Percentiles rank a stretch among this genome's conserved stretches.
Conservation (phyloP, 2,888 invertebrate genomes). For the Tipula unca region DNA sequence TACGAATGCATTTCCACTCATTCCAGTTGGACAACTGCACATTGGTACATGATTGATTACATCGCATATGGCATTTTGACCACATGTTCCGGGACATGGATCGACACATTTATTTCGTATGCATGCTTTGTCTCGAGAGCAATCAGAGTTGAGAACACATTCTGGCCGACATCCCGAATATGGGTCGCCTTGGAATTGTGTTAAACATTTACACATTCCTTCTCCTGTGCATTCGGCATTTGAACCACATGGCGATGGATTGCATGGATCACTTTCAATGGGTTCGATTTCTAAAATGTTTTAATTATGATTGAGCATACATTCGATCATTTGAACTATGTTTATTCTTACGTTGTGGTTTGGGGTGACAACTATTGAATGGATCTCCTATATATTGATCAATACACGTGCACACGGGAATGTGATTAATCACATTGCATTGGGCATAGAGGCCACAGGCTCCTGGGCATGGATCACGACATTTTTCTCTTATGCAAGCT, state of each 20-base stretch:
- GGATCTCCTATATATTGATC: slow-evolving; percentile 55
- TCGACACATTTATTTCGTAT: slow-evolving; percentile 60
- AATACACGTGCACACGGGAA: slow-evolving; percentile 58
- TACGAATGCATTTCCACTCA: slow-evolving; percentile 61
- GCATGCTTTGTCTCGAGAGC: slow-evolving; percentile 58
- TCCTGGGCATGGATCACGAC: slow-evolving; percentile 58
- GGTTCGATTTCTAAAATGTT: slow-evolving; percentile 28
- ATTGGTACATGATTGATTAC: slow-evolving; percentile 68
- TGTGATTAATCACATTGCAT: slow-evolving; percentile 58
- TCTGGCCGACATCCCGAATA: slow-evolving; percentile 68
- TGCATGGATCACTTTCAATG: slow-evolving; percentile 38
- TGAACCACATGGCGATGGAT: slow-evolving; percentile 46
- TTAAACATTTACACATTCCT: slow-evolving; percentile 61
- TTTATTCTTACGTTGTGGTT: slow-evolving; percentile 39
- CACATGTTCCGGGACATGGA: slow-evolving; percentile 70
- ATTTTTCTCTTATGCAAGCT: slow-evolving; percentile 67
- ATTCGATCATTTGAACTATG: neutral
- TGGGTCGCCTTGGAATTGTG: slow-evolving; percentile 69
- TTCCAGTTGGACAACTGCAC: slow-evolving; percentile 59
- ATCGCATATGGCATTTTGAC: slow-evolving; percentile 61
- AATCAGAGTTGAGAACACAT: slow-evolving; percentile 65
- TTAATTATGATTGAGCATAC: neutral
- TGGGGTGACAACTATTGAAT: slow-evolving; percentile 48
- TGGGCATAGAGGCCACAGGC: slow-evolving; percentile 54
- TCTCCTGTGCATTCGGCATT: slow-evolving; percentile 47